phyloP scores from a whole-genome alignment of 1,140 invertebrate species.

The Propsilocerus akamusi region DNA sequence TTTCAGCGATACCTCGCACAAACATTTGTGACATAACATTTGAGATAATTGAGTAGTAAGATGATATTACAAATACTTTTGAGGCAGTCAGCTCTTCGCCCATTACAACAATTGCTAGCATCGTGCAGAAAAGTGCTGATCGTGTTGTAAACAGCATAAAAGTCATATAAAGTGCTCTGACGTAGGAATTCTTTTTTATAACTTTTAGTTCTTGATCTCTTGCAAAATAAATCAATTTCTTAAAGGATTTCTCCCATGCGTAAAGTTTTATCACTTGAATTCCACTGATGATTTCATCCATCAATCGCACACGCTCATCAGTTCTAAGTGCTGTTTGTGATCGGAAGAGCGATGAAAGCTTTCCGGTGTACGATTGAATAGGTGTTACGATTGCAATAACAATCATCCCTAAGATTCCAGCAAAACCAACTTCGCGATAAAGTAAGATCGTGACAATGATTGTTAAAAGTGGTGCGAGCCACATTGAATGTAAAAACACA shows the following conservation, averaged over 20 bases:
- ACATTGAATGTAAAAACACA: conserved; percentile 38
- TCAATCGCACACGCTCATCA: conserved; percentile 53
- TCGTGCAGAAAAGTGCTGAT: conserved; percentile 39
- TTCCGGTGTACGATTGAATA: conserved; percentile 50
- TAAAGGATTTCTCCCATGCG: conserved; percentile 55
- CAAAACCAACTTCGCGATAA: conserved; percentile 38
- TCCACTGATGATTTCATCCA: conserved; percentile 59
- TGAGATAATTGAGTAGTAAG: conserved; percentile 41
- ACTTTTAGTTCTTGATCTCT: conserved; percentile 39
- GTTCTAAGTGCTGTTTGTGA: conserved; percentile 43
- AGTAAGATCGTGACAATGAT: conserved; percentile 40
- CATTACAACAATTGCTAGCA: conserved; percentile 32
- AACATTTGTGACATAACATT: conserved; percentile 50
- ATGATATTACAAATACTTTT: conserved; percentile 43
- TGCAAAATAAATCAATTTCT: conserved; percentile 34
- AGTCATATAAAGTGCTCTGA: conserved; percentile 52
- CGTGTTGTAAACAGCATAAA: conserved; percentile 50
- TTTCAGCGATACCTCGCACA: conserved; percentile 43
- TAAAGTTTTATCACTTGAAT: conserved; percentile 70
- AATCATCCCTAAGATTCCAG: conserved; percentile 46
- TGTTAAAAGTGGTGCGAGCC: conserved; percentile 43
- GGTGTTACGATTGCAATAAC: conserved; percentile 51
- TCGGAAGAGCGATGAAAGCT: conserved; percentile 40
- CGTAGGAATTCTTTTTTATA: conserved; percentile 41
- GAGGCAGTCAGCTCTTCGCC: conserved; percentile 32